A percentile compares a stretch with the other conserved stretches of the same genome.
Conservation (phyloP, 2,797 vertebrate species). For the Pagetopsis macropterus region DNA sequence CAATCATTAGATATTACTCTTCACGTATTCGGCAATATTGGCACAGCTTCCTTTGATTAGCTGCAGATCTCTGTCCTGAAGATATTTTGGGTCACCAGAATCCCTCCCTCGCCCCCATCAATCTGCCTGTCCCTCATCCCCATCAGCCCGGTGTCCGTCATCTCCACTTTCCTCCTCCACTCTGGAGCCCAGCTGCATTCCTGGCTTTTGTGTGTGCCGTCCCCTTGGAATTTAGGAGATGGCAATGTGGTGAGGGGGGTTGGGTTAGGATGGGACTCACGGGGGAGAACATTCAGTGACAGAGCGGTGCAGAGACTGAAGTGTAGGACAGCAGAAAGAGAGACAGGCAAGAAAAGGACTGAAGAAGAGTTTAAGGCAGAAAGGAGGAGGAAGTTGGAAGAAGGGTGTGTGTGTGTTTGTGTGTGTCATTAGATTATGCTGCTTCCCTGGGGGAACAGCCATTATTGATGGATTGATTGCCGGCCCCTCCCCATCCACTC, state of each 20-base stretch:
- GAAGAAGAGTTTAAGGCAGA: conserved; percentile 43
- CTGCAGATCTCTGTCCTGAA: conserved; percentile 14
- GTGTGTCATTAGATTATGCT: conserved; percentile 77
- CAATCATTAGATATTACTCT: neutral
- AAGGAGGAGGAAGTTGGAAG: conserved; percentile 61
- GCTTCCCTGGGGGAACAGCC: conserved; percentile 64
- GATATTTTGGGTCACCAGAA: conserved; percentile 1
- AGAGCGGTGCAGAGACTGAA: conserved; percentile 32
- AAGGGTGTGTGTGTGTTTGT: conserved; percentile 41
- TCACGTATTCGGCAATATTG: conserved; percentile 7
- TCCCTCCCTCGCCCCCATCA: conserved; percentile 15
- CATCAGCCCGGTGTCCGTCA: conserved; percentile 24
- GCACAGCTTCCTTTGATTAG: conserved; percentile 1
- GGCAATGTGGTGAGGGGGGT: conserved; percentile 31
- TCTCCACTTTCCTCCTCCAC: conserved; percentile 48
- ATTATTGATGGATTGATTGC: conserved; percentile 83
- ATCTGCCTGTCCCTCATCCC: conserved; percentile 34
- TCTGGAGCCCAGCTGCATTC: conserved; percentile 68
- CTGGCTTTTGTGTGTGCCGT: conserved; percentile 65
- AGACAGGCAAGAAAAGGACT: conserved; percentile 34
- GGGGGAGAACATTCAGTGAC: conserved; percentile 47
- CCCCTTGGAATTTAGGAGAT: conserved; percentile 70
- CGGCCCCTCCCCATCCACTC: conserved; percentile 69
- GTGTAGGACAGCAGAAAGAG: conserved; percentile 36
- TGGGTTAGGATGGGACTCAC: conserved; percentile 26